These are phyloP conservation scores for Microcaecilia unicolor DNA, from an alignment of 2,797 vertebrate species.

Conservation along the genomic window DNA sequence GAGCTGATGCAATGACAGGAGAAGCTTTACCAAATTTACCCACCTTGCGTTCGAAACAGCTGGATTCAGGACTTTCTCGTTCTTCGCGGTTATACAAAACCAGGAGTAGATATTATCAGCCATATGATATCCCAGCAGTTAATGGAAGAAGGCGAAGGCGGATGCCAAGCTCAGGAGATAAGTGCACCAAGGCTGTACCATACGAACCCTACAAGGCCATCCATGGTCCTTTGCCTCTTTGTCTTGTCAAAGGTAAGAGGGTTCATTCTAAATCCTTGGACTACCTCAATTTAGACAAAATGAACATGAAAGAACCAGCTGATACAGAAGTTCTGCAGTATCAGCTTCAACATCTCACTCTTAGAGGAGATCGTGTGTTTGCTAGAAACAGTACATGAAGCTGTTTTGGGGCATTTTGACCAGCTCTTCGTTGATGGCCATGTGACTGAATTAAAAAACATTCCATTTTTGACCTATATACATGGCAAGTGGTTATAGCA, in stretches of 20 bases:
- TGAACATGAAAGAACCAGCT: conserved; percentile 79
- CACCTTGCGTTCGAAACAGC: conserved; percentile 55
- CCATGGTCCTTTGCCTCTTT: conserved; percentile 77
- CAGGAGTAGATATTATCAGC: conserved; percentile 83
- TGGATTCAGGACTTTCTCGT: conserved; percentile 66
- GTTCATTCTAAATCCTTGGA: conserved; percentile 91
- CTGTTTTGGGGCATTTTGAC: neutral
- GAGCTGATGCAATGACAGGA: conserved; percentile 57
- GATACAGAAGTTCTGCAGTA: conserved; percentile 90
- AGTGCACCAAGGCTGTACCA: conserved; percentile 68
- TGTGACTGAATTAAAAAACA: no score
- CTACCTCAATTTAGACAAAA: conserved; percentile 97
- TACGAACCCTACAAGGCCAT: conserved; percentile 68
- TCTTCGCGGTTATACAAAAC: conserved; percentile 76
- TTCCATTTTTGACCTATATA: conserved; percentile 4
- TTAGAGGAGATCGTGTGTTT: conserved; percentile 81
- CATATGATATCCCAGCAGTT: conserved; percentile 82
- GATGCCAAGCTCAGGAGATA: conserved; percentile 90
- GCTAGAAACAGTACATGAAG: conserved; percentile 82
- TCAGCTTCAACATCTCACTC: conserved; percentile 88
- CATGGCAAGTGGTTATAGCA: conserved; percentile 28
- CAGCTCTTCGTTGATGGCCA: no score
- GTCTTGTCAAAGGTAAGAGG: conserved; percentile 84
- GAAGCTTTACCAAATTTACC: conserved; percentile 50
- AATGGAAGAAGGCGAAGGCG: conserved; percentile 76